Percentiles rank a stretch among this genome's conserved stretches.
phyloP scores from a whole-genome alignment of 2,888 invertebrate genomes.

The Dryomyza anilis region DNA sequence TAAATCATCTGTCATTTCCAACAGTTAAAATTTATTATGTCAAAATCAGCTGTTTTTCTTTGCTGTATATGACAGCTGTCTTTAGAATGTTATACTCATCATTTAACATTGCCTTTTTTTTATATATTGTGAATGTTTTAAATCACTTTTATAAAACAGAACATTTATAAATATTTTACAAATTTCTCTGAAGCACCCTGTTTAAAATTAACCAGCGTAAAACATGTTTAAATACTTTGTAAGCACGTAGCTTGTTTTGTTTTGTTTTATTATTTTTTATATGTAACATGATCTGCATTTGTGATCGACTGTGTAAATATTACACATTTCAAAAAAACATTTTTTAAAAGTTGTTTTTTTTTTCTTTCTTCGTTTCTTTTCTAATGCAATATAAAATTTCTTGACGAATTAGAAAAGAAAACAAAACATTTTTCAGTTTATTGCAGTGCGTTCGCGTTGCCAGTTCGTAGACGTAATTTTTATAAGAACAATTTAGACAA shows the following conservation, averaged over 20 bases:
- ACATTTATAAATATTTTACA: background rate
- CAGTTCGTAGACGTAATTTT: background rate
- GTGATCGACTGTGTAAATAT: constrained; percentile 28
- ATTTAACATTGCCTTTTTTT: too few species aligned
- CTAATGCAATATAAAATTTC: background rate
- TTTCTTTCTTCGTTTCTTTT: background rate
- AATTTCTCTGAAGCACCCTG: constrained; percentile 1
- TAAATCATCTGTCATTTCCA: too few species aligned
- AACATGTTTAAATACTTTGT: background rate
- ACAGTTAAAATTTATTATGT: too few species aligned
- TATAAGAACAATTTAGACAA: background rate
- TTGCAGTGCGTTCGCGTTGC: background rate
- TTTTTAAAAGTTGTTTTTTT: background rate
- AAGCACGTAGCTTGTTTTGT: background rate
- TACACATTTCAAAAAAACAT: too few species aligned
- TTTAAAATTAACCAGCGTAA: constrained; percentile 10
- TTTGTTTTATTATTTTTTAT: background rate
- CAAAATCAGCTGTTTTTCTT: too few species aligned
- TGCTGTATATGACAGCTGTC: too few species aligned
- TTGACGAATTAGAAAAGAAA: background rate
- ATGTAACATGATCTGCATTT: constrained; percentile 31
- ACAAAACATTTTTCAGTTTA: constrained; percentile 7
- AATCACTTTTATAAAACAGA: too few species aligned
- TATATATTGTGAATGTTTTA: too few species aligned
- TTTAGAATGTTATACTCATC: too few species aligned